phyloP scores from a whole-genome alignment of 2,113 vertebrate genomes.

The Taxidea taxus region DNA sequence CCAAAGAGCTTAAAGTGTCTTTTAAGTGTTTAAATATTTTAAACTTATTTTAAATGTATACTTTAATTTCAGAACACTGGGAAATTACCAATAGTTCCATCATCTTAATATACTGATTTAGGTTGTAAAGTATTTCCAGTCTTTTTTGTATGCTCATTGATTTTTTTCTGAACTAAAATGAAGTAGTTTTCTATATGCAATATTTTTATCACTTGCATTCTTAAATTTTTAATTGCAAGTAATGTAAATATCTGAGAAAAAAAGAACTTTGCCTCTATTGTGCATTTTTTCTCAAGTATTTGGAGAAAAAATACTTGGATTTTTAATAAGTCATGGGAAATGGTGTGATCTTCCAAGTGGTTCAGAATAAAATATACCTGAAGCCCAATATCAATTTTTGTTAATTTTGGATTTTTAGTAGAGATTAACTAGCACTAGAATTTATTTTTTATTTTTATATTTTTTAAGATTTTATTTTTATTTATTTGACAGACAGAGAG shows the following conservation, averaged over 20 bases:
- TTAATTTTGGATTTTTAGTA: constrained; percentile 44
- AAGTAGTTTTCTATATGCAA: not conserved
- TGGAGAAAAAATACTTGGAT: not conserved
- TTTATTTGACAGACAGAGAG: no score
- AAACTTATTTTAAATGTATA: not conserved
- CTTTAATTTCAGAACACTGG: not conserved
- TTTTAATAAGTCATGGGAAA: constrained; percentile 6
- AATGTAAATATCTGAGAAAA: constrained; percentile 4
- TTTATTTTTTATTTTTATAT: not conserved
- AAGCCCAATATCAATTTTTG: constrained; percentile 32
- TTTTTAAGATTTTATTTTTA: no score
- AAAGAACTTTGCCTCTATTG: not conserved
- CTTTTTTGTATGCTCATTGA: not conserved
- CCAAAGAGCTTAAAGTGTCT: not conserved
- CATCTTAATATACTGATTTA: not conserved
- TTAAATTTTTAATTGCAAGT: not conserved
- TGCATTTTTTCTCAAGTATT: not conserved
- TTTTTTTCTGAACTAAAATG: not conserved
- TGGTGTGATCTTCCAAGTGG: not conserved
- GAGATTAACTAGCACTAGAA: not conserved
- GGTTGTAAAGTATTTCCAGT: not conserved
- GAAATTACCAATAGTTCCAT: not conserved
- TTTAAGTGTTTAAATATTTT: not conserved
- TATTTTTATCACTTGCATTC: not conserved
- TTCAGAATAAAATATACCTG: not conserved